Evolutionary conservation across 2,113 vertebrate species (phyloP).

Genomic region (Bubo blakistoni): DNA sequence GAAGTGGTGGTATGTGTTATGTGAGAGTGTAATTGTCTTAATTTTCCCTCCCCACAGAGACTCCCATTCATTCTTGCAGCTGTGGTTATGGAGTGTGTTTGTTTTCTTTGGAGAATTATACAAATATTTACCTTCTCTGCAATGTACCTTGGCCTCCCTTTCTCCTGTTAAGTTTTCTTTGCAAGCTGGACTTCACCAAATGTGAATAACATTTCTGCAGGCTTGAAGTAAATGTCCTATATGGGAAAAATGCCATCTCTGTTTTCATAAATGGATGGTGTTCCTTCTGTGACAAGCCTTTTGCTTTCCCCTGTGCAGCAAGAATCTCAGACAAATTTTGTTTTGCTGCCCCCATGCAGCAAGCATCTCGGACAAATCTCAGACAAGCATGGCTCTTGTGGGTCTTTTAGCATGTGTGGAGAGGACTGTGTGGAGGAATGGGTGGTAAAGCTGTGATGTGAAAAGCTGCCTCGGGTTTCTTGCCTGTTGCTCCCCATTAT

Average conservation of each 20-base stretch:
- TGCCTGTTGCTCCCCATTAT: not conserved
- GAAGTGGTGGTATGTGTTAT: not conserved
- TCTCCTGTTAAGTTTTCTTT: not conserved
- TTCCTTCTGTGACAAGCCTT: not conserved
- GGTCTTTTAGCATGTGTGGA: accelerated
- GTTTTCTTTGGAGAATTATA: not conserved
- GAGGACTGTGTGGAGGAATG: not conserved
- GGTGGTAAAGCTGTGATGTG: not conserved
- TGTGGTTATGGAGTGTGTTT: not conserved
- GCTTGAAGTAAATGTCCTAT: not conserved
- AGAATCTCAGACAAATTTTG: not conserved
- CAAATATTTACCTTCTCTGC: not conserved
- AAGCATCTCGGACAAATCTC: not conserved
- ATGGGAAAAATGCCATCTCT: not conserved
- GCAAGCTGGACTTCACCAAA: not conserved
- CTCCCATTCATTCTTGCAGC: not conserved
- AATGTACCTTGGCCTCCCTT: not conserved
- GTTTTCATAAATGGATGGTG: not conserved
- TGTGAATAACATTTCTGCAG: not conserved
- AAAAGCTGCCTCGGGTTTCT: not conserved
- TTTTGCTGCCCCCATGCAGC: too few species aligned
- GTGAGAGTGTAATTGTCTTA: not conserved
- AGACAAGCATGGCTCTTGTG: not conserved
- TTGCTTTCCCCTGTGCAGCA: not conserved
- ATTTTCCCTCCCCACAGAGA: not conserved